A percentile compares a stretch with the other conserved stretches of the same genome.
phyloP scores from a whole-genome alignment of 2,888 invertebrate species.

The Drepanosiphum platanoidis region DNA sequence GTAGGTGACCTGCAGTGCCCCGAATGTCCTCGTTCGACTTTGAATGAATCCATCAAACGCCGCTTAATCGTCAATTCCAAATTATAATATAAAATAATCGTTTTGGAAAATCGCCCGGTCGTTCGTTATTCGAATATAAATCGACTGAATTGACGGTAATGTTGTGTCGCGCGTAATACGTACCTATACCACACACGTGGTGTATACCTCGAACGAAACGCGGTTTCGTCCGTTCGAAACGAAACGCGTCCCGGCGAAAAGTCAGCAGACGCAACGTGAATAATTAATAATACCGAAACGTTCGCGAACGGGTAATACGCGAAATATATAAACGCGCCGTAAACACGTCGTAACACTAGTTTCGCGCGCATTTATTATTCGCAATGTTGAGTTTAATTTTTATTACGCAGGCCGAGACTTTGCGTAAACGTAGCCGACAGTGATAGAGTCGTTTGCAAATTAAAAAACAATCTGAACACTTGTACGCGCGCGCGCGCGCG shows the following conservation, averaged over 20 bases:
- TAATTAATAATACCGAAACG: too few relatives aligned
- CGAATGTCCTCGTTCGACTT: background rate
- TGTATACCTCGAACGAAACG: too few relatives aligned
- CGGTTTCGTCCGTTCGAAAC: too few relatives aligned
- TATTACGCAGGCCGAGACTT: background rate
- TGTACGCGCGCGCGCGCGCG: too few relatives aligned
- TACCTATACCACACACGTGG: too few relatives aligned
- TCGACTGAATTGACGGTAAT: background rate
- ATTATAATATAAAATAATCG: background rate
- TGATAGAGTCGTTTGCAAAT: constrained; percentile 28
- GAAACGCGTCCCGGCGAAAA: background rate
- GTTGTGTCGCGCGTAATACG: too few relatives aligned
- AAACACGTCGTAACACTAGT: too few relatives aligned
- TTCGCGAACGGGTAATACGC: background rate
- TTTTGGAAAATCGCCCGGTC: background rate
- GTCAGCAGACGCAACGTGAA: background rate
- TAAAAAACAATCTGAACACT: constrained; percentile 1
- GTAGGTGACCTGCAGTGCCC: too few relatives aligned
- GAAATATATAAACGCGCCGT: too few relatives aligned
- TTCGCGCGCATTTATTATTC: background rate
- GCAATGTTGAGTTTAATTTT: background rate
- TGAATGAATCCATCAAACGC: background rate
- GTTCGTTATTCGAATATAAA: background rate
- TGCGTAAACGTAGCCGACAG: background rate
- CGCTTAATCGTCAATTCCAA: background rate